phyloP scores from a whole-genome alignment of 2,888 invertebrate genomes.

The Rotaria sp. region DNA sequence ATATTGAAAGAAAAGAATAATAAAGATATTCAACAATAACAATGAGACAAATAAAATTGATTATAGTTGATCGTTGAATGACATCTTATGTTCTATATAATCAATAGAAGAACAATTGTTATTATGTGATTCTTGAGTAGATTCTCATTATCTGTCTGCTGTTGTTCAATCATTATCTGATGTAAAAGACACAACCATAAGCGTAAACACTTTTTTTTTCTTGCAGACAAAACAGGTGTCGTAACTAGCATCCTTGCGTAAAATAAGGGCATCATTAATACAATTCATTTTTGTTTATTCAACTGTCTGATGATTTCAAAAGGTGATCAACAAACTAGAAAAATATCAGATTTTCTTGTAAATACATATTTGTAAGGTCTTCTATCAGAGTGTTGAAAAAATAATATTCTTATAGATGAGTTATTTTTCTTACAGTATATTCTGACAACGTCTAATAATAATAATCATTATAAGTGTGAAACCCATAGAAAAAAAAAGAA shows the following conservation, averaged over 20 bases:
- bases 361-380: background rate
- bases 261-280: background rate
- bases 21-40: too few species aligned
- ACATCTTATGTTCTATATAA: too few species aligned
- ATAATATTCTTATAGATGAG: background rate
- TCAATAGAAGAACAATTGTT: background rate
- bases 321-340: background rate
- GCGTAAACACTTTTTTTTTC: background rate
- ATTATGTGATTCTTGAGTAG: background rate
- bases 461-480: too few species aligned
- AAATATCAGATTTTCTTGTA: background rate
- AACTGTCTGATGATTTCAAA: background rate
- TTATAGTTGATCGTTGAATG: background rate
- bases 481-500: background rate
- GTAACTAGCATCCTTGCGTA: too few species aligned
- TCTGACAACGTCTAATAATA: too few species aligned
- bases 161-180: background rate
- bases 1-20: too few species aligned
- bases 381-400: background rate
- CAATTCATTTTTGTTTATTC: background rate
- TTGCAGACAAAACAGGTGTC: too few species aligned
- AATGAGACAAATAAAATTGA: background rate
- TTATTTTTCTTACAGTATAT: too few species aligned
- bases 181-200: background rate
- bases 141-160: background rate